Base-by-base conservation (phyloP, 1,140 invertebrate genomes). In the Temnothorax nylanderi region DNA sequence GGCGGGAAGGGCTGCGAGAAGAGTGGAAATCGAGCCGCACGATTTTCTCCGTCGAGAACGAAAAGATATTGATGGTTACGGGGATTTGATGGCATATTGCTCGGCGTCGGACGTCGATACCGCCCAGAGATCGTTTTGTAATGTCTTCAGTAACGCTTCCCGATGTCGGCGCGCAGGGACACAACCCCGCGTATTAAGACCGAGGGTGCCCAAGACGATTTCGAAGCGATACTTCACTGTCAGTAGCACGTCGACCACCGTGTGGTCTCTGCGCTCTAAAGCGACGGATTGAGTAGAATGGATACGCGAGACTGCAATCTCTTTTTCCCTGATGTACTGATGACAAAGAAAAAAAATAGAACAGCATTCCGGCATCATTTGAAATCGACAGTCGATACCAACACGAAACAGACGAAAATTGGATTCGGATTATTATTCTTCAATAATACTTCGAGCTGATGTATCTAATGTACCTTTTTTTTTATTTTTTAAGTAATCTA, bases 31-130 rank as follows among this genome's bases (percentile, higher is more conserved):
- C 87, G 80, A 64, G 84, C 41, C 72, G 58, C 62, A 71, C 58
- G 67, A 74, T 91, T 92, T 91, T 88, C 86, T 87, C 51, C 77
- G 74, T 21, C 64, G 77, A 82, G 85, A 89, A 93, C 80, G 89
- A 91, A 90, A 91, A 91, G 92, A 94, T 95, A 95, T 95, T 95
- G 94, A 95, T 95, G 95, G 94, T 95, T 95, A 95, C 94, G 94
- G 93, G 94, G 87, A 94, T 95, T 95, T 95, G 94, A 95, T 95
- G 93, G 94, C 94, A 95, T 95, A 95, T 95, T 95, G 94, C 94
- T 94, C 91, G 89, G 26, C 90, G 89, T 94, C 92, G 87, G 65
- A 41, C 86, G 56, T 56, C 91, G 90, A 93, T 93, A 90, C 37
- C 85, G 86, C 85, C 58, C 77, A 80, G 77, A 94, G 93, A 95